A percentile compares a stretch with the other conserved stretches of the same genome.
Conservation (phyloP, 2,113 vertebrate species). For the Vicugna pacos region DNA sequence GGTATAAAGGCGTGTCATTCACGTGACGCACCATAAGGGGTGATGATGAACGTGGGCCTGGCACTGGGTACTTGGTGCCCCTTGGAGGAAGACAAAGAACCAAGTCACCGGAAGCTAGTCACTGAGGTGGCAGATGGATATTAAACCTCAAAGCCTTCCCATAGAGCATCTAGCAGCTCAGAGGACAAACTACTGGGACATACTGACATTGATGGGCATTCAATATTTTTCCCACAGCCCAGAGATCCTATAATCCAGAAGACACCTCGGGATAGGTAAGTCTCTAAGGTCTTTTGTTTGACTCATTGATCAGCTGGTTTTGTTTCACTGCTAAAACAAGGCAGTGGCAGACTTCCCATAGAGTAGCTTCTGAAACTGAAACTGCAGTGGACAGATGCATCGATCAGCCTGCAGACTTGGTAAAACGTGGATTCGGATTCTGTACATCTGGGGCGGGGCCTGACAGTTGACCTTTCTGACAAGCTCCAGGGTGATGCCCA, state of each 20-base stretch:
- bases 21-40: neutral
- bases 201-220: neutral
- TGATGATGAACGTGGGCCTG: neutral
- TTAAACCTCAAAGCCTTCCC: neutral
- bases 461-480: neutral
- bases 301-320: neutral
- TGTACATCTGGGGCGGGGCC: neutral
- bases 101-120: neutral
- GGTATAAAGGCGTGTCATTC: neutral
- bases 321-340: constrained; percentile 14
- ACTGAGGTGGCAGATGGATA: neutral
- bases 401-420: neutral
- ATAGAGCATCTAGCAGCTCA: neutral
- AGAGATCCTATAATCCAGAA: neutral
- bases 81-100: neutral
- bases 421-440: neutral
- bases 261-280: neutral
- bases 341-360: neutral
- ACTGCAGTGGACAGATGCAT: neutral
- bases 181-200: neutral
- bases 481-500: neutral
- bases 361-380: constrained; percentile 8
- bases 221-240: neutral
- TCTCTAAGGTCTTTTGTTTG: neutral
- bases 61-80: neutral